Evolutionary conservation across 2,113 vertebrate species (phyloP).

Genomic region (Rutilus rutilus): DNA sequence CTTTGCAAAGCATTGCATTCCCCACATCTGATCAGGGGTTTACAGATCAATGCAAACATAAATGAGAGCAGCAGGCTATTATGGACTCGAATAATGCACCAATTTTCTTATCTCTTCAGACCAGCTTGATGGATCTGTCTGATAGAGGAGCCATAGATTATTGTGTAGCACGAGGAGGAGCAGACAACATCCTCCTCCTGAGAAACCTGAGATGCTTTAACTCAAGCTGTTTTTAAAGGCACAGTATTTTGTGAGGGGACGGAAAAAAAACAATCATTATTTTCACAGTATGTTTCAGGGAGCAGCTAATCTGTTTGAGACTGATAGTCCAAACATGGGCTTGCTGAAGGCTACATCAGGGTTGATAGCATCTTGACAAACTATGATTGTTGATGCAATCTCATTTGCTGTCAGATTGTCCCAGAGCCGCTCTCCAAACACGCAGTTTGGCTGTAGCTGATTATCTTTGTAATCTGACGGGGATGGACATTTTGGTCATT

Average conservation of each 20-base stretch:
- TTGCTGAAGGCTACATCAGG: constrained; percentile 32
- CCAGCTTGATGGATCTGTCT: constrained; percentile 50
- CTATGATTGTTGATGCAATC: constrained; percentile 50
- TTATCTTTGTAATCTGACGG: constrained; percentile 36
- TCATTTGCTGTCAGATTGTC: neutral
- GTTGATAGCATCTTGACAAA: constrained; percentile 42
- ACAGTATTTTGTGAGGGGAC: neutral
- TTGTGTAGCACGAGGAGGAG: constrained; percentile 9
- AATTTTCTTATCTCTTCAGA: constrained; percentile 47
- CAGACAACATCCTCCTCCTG: constrained; percentile 31
- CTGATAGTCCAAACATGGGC: constrained; percentile 36
- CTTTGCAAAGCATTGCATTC: neutral
- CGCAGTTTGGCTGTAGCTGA: neutral
- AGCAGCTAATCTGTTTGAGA: constrained; percentile 38
- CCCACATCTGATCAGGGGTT: neutral
- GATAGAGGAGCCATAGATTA: constrained; percentile 47
- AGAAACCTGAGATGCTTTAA: constrained; percentile 23
- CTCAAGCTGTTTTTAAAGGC: constrained; percentile 10
- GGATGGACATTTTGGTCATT: constrained; percentile 39
- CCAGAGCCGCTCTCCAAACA: neutral
- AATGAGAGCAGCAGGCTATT: constrained; percentile 46
- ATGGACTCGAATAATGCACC: constrained; percentile 24
- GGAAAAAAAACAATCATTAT: constrained; percentile 21
- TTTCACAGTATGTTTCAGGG: constrained; percentile 12
- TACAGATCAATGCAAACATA: constrained; percentile 39